Evolutionary conservation across 2,113 vertebrate species (phyloP), one percentile per base, ranked within the genome.

Genomic region (Carassius gibelio): DNA sequence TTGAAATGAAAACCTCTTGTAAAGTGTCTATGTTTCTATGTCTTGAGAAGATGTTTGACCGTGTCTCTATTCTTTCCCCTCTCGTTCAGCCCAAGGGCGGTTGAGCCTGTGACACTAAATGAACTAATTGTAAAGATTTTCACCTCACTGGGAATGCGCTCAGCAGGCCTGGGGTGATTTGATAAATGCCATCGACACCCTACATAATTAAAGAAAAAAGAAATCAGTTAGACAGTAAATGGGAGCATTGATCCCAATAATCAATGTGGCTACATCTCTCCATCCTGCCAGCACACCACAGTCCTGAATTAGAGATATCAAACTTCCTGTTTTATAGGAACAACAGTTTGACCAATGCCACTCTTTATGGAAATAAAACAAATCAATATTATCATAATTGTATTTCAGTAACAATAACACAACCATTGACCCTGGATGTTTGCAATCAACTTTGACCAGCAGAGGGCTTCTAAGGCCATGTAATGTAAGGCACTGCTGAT

Each of bases 141-240:
- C 17, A 83, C 79, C 88, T 86, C 81, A 80, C 75, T 87, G 84
- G 84, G 85, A 90, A 90, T 85, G 86, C 88, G 86, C 85, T 90
- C 86, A 81, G 86, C 74, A 77, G 82, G 83, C 86, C 52, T 81
- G 84, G 85, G 83, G 87, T 89, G 88, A 91, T 91, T 88, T 88
- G 90, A 88, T 89, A 89, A 90, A 89, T 84, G 90, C 93, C 95
- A 96, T 95, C 91, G 95, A 95, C 94, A 92, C 94, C 93, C 80
- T 68, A 68, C 81, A 91, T 94, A 94, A 95, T 95, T 95, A 94
- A 94, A 91, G 36, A 94, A 95, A 94, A 92, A 94, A 95, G 26
- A 94, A 96, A 94, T 95, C 94, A 87, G 92, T 92, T 92, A 95
- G 94, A 95, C 94, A 96, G 95, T 95, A 94, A 96, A 96, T 96